phyloP scores from a whole-genome alignment of 2,888 invertebrate species.

The Heteromurus nitidus region DNA sequence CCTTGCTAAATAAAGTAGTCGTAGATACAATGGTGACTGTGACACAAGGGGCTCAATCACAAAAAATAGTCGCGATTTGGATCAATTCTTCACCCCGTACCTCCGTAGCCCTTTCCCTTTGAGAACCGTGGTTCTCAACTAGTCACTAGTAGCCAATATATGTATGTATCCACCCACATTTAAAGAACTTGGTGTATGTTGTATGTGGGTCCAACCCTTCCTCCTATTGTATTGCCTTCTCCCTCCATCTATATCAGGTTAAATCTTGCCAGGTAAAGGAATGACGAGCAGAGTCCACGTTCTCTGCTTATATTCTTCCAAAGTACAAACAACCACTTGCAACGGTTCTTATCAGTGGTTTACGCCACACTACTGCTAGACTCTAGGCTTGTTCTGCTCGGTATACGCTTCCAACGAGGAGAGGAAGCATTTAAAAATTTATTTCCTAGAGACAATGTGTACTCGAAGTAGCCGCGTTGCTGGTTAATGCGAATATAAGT shows the following conservation, averaged over 20 bases:
- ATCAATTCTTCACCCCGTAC: too few species aligned
- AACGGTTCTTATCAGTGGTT: too few species aligned
- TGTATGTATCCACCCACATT: background rate
- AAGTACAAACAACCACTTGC: background rate
- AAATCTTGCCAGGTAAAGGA: background rate
- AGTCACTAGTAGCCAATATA: slow-evolving; percentile 45
- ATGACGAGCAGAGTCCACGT: background rate
- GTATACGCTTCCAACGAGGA: background rate
- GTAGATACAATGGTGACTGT: too few species aligned
- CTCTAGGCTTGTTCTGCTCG: too few species aligned
- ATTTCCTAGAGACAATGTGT: slow-evolving; percentile 15
- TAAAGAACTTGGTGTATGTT: background rate
- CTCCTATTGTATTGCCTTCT: slow-evolving; percentile 49
- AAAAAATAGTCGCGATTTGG: too few species aligned
- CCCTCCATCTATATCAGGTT: background rate
- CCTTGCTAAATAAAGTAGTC: too few species aligned
- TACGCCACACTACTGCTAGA: too few species aligned
- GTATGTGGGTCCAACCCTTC: slow-evolving; percentile 15
- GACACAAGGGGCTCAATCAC: too few species aligned
- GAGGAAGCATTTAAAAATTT: slow-evolving; percentile 53
- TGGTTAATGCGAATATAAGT: slow-evolving; percentile 57
- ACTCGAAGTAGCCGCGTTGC: background rate
- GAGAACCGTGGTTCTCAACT: too few species aligned
- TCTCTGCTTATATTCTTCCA: background rate
- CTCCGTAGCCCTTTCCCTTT: too few species aligned